Conservation (phyloP, 2,113 vertebrate genomes). For the Crotophaga sulcirostris region DNA sequence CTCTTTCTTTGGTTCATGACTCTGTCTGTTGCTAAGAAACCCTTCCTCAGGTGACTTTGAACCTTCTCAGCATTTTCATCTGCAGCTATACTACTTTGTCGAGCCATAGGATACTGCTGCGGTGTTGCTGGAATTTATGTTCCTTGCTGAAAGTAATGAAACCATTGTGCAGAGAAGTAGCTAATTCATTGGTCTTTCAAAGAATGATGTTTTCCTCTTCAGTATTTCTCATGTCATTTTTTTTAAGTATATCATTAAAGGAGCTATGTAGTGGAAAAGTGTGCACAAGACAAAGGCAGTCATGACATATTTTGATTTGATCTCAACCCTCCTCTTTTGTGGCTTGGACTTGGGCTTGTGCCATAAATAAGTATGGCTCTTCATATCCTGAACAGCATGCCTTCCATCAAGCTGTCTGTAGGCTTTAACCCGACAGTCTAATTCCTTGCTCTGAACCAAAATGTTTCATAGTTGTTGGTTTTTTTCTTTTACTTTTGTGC, state of each 20-base stretch:
- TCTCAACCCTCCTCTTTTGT: not conserved
- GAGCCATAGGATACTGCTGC: not conserved
- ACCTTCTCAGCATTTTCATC: slow-evolving; percentile 27
- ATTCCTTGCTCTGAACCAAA: not conserved
- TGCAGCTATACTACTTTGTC: not conserved
- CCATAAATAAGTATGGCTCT: not conserved
- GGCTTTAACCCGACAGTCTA: not conserved
- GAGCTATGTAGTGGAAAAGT: not conserved
- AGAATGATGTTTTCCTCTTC: not conserved
- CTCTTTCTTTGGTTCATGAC: not conserved
- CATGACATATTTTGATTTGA: not conserved
- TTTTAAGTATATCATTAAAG: not conserved
- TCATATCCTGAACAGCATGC: fast-evolving
- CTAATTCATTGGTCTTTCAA: not conserved
- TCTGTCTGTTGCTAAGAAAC: slow-evolving; percentile 52
- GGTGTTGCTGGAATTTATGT: not conserved
- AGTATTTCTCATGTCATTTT: not conserved
- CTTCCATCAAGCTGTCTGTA: not conserved
- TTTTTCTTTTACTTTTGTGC: not conserved
- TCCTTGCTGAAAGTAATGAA: not conserved
- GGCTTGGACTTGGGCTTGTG: not conserved
- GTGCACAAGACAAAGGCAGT: not conserved
- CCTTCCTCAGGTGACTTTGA: slow-evolving; percentile 43
- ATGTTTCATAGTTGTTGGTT: not conserved
- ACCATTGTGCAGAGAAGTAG: not conserved